These are phyloP conservation scores for Limosa lapponica DNA, from an alignment of 2,797 vertebrate genomes.

Conservation along the genomic window DNA sequence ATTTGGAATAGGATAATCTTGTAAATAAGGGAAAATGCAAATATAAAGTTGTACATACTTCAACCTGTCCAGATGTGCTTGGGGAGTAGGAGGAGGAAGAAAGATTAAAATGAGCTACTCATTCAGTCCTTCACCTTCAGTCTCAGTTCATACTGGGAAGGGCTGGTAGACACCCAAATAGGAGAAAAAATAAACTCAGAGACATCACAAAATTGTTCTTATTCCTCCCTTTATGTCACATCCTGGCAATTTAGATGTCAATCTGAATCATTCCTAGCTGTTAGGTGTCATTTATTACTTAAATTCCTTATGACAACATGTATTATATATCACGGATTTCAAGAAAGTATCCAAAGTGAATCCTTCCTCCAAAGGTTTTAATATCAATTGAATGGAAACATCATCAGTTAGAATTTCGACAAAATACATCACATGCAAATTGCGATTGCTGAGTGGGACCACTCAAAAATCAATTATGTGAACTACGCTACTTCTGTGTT, in stretches of 20 bases:
- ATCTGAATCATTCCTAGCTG: background rate
- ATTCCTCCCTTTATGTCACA: background rate
- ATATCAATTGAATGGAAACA: background rate
- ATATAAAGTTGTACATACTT: background rate
- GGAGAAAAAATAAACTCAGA: background rate
- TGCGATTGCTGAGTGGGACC: background rate
- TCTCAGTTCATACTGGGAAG: background rate
- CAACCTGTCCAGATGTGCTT: background rate
- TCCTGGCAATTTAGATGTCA: background rate
- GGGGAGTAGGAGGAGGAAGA: background rate
- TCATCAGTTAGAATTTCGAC: background rate
- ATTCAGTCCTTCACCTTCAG: background rate
- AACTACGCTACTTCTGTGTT: background rate
- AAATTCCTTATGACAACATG: background rate
- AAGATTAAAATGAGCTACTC: background rate
- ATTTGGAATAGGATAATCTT: background rate
- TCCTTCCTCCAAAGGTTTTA: background rate
- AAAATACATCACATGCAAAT: background rate
- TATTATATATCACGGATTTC: background rate
- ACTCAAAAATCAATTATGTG: background rate
- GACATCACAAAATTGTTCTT: background rate
- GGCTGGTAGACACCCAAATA: background rate
- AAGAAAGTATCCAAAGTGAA: background rate
- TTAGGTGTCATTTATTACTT: background rate
- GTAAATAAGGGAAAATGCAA: background rate